Conservation (phyloP, 2,888 invertebrate species). For the Stenodema calcarata region DNA sequence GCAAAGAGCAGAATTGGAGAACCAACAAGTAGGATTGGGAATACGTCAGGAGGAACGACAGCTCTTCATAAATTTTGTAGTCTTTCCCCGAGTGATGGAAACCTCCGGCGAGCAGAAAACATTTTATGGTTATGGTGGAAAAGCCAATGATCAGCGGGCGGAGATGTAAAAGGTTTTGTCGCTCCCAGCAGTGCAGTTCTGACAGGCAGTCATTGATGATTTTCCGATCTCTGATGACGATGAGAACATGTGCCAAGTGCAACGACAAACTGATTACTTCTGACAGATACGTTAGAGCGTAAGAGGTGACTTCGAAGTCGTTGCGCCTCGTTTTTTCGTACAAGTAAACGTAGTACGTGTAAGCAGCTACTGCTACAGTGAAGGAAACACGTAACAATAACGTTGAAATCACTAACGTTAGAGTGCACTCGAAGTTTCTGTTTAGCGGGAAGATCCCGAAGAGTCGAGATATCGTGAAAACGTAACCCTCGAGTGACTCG, state of each 20-base stretch:
- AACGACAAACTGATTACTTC: not conserved
- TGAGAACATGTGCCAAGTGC: not conserved
- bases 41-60: not conserved
- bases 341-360: not conserved
- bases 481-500: not conserved
- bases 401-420: not conserved
- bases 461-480: not conserved
- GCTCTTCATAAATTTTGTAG: not conserved
- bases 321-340: not conserved
- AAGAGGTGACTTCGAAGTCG: not conserved
- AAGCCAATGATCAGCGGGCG: not conserved
- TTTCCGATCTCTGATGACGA: not conserved
- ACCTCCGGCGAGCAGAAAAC: not conserved
- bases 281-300: not conserved
- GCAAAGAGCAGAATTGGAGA: conserved; percentile 9
- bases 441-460: not conserved
- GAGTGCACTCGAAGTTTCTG: not conserved
- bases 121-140: not conserved
- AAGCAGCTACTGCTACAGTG: not conserved
- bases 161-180: not conserved
- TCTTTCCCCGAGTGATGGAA: not conserved
- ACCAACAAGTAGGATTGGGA: not conserved
- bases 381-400: not conserved
- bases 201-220: not conserved
- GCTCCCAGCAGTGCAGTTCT: not conserved